phyloP scores from a whole-genome alignment of 2,797 vertebrate genomes.

The Cyprinodon diabolis region DNA sequence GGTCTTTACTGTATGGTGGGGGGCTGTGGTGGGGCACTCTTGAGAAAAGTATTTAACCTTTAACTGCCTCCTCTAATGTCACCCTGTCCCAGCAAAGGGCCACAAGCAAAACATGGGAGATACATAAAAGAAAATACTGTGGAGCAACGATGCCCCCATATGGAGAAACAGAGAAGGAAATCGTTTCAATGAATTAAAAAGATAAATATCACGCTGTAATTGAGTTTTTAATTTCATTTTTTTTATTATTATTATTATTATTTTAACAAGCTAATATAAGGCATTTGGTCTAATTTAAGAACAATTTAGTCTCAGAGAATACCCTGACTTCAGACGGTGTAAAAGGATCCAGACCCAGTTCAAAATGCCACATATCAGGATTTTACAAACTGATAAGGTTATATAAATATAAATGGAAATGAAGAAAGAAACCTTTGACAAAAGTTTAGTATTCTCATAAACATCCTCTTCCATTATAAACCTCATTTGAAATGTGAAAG shows the following conservation, averaged over 20 bases:
- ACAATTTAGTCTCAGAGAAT: too few species aligned
- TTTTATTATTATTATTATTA: too few species aligned
- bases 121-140: slow-evolving; percentile 1
- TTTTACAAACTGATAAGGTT: slow-evolving; percentile 20
- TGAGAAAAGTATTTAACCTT: slow-evolving; percentile 78
- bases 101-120: slow-evolving; percentile 12
- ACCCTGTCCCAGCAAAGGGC: slow-evolving; percentile 56
- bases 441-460: slow-evolving; percentile 28
- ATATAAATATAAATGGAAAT: background rate
- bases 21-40: slow-evolving; percentile 48
- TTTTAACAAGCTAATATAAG: too few species aligned
- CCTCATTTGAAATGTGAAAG: slow-evolving; percentile 21
- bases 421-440: slow-evolving; percentile 20
- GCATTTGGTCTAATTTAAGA: too few species aligned
- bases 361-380: slow-evolving; percentile 23
- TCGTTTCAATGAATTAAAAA: background rate
- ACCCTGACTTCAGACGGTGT: background rate
- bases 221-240: too few species aligned
- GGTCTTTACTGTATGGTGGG: slow-evolving; percentile 42
- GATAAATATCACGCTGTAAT: background rate
- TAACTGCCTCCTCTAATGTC: slow-evolving; percentile 74
- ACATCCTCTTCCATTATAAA: slow-evolving; percentile 8
- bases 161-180: slow-evolving; percentile 35
- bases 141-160: slow-evolving; percentile 70
- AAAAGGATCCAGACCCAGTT: background rate